Percentiles rank a stretch among this genome's conserved stretches.
Conservation (phyloP, 2,888 invertebrate genomes). For the Caenorhabditis sp. region DNA sequence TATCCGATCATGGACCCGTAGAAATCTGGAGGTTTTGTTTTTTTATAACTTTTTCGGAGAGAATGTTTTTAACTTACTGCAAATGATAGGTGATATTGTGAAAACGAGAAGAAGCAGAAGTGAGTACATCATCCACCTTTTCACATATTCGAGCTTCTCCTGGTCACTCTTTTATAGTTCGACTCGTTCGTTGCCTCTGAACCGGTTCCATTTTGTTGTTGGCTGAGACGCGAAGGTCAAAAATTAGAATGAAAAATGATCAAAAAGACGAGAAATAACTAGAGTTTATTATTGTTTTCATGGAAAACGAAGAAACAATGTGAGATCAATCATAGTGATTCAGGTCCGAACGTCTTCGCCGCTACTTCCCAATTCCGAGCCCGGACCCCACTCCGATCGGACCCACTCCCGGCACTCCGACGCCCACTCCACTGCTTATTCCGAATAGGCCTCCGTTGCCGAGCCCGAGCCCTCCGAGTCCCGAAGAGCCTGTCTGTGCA, state of each 20-base stretch:
- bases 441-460: conserved; percentile 63
- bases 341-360: no score
- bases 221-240: background rate
- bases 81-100: background rate
- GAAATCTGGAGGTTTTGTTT: conserved; percentile 16
- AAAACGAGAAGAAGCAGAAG: background rate
- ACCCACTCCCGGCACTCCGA: conserved; percentile 64
- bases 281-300: conserved; percentile 28
- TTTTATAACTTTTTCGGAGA: no score
- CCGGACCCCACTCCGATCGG: conserved; percentile 63
- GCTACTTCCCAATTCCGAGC: conserved; percentile 60
- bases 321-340: conserved; percentile 45
- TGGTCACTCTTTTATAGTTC: no score
- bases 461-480: conserved; percentile 58
- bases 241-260: conserved; percentile 2
- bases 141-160: no score
- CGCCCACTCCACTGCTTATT: conserved; percentile 63
- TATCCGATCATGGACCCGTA: conserved; percentile 58
- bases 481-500: conserved; percentile 39
- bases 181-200: no score
- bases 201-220: background rate
- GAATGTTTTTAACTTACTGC: conserved; percentile 13
- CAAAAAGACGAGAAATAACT: background rate
- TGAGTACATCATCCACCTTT: background rate
- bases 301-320: conserved; percentile 15